Percentiles rank a stretch among this genome's conserved stretches.
These are phyloP conservation scores for Naja naja DNA, from an alignment of 2,113 vertebrate genomes.

Conservation along the genomic window DNA sequence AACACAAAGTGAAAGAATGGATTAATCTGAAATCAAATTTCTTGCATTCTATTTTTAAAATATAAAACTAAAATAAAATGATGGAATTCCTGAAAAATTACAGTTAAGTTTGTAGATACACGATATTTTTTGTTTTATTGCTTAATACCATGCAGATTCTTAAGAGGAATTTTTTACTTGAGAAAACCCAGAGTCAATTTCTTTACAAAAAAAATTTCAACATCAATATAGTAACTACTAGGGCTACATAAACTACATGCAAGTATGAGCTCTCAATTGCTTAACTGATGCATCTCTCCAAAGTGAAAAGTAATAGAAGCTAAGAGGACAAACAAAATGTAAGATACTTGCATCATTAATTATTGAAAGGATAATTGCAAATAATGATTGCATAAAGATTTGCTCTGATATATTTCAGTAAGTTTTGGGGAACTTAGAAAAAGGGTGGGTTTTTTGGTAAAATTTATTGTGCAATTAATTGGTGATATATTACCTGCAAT, in stretches of 20 bases:
- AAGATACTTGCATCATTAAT: neutral
- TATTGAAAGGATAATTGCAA: neutral
- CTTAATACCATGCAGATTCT: neutral
- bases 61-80: neutral
- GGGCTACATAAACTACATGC: neutral
- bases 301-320: neutral
- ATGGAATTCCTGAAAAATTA: neutral
- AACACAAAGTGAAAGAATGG: neutral
- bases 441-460: neutral
- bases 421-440: neutral
- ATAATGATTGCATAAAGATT: neutral
- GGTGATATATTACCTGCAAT: constrained; percentile 82
- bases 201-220: neutral
- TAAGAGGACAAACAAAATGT: neutral
- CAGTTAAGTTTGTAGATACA: neutral
- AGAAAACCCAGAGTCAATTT: neutral
- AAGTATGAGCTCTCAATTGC: neutral
- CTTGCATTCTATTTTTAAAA: neutral
- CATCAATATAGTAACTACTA: neutral
- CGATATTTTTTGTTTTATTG: neutral
- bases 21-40: neutral
- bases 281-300: neutral
- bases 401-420: neutral
- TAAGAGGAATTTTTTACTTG: neutral
- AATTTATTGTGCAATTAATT: constrained; percentile 1